Conservation (phyloP, 1,140 invertebrate genomes). For the Drosophila tani region DNA sequence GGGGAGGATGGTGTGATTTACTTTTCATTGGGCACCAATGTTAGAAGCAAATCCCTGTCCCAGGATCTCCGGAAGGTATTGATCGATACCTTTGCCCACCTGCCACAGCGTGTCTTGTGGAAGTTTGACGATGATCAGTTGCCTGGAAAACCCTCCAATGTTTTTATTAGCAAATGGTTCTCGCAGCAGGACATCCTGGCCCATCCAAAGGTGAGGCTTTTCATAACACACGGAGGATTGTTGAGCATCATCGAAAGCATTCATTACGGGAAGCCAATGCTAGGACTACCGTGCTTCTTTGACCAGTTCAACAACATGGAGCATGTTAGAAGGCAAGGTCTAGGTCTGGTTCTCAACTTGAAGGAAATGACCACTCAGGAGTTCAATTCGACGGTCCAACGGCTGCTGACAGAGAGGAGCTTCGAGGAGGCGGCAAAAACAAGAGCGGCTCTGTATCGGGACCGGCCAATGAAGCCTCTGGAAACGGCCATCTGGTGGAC, state of each 20-base stretch:
- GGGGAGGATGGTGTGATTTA: constrained; percentile 86
- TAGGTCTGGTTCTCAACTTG: constrained; percentile 74
- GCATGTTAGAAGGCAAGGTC: constrained; percentile 85
- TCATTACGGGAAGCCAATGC: constrained; percentile 51
- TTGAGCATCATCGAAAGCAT: constrained; percentile 85
- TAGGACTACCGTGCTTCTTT: constrained; percentile 61
- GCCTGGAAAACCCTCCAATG: constrained; percentile 86
- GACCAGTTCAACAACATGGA: constrained; percentile 67
- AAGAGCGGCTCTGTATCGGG: constrained; percentile 85
- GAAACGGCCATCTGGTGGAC: constrained; percentile 88
- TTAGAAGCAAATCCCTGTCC: constrained; percentile 86
- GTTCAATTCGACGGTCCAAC: constrained; percentile 2
- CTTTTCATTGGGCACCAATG: constrained; percentile 86
- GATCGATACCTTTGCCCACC: constrained; percentile 30
- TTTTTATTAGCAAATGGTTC: constrained; percentile 87
- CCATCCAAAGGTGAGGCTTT: constrained; percentile 83
- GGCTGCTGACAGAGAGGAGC: constrained; percentile 33
- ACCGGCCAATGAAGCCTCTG: constrained; percentile 86
- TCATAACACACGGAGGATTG: constrained; percentile 87
- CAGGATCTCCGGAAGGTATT: constrained; percentile 75
- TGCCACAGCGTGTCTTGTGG: constrained; percentile 85
- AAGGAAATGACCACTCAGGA: constrained; percentile 21
- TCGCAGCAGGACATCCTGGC: constrained; percentile 86
- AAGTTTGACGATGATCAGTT: constrained; percentile 85
- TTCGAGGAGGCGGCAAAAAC: constrained; percentile 38